Base-by-base conservation (phyloP, 2,888 invertebrate genomes). In the Augiades crinisus region DNA sequence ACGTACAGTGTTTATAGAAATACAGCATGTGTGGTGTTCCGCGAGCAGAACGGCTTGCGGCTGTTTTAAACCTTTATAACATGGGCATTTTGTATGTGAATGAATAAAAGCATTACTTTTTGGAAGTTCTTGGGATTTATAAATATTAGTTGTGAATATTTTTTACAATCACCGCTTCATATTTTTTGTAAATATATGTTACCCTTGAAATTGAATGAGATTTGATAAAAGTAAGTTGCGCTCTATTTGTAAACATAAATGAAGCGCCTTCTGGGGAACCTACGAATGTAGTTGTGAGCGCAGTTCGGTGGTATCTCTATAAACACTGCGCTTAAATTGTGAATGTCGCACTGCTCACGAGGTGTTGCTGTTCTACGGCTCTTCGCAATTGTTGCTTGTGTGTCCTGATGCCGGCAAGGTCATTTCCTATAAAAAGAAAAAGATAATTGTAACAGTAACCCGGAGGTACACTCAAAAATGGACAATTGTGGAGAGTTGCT, bases 1-100 rank as follows among this genome's bases (percentile, higher is more conserved):
- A 58, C 43, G 56, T 54, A 53, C 58, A 33, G 66, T 61, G 62
- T 66, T 66, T 62, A 62, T 68, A 60, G 56, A 58, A 56, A 57
- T 57, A 40, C 44, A 19, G 22, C 13, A 38, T 5, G 3, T 14
- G 1, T 27, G 6, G n/a, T n/a, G n/a, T n/a, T n/a, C n/a, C n/a
- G n/a, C n/a, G n/a, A n/a, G n/a, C n/a, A n/a, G n/a, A n/a, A n/a
- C n/a, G n/a, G n/a, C n/a, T n/a, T n/a, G n/a, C n/a, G n/a, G n/a
- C n/a, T n/a, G n/a, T n/a, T n/a, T n/a, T n/a, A n/a, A n/a, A n/a
- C n/a, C n/a, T 30, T 5, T 19, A 19, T 12, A 30, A 2, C 6
- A 30, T 12, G 10, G n/a, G 30, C 8, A 2, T 4, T 1, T 10
- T 10, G 27, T 4, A 4, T 12, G 10, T 10, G 2, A 27, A n/a